Base-by-base conservation (phyloP, 1,140 invertebrate genomes). In the Venturia canescens region DNA sequence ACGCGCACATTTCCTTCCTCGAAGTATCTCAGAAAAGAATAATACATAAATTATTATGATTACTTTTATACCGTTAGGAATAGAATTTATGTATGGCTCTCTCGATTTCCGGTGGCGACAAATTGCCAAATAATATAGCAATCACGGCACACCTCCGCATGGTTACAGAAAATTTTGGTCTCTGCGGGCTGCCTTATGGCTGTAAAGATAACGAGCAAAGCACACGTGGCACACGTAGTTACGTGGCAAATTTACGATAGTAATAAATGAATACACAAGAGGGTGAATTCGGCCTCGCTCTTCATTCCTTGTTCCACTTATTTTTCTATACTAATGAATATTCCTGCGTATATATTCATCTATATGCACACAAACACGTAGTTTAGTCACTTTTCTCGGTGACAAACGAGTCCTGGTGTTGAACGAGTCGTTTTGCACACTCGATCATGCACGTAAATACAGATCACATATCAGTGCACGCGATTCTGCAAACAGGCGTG, bases 301-400 rank as follows among this genome's bases (percentile, higher is more conserved):
- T 23, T 57, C 53, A 57, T 44, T 57, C 53, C 18, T 57, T 23
- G 53, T 57, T 57, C 53, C 21, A 44, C 53, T 57, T 57, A 57
- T 57, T 57, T 57, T 57, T 57, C 53, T 44, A 44, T 44, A 44
- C 38, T 44, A 11, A 44, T 57, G 53, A 57, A 57, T 57, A 57
- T 57, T 57, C 53, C 53, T 18, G 53, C 18, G 38, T 44, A 13
- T 44, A 44, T 44, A 16, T 44, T 15, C 38, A 57, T 26, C 2
- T 23, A 26, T 63, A 26, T 26, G n/a, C 15, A 63, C 21, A 26
- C 23, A 11, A 15, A 26, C 11, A 26, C 21, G n/a, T 23, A 63
- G 60, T 63, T 63, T 26, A 63, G 60, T 63, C 21, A 63, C n/a
- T 63, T 63, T 63, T n/a, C 23, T 3, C 60, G n/a, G 60, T 63